Evolutionary conservation across 2,797 vertebrate genomes (phyloP).

Genomic region (Naso thynnoides): DNA sequence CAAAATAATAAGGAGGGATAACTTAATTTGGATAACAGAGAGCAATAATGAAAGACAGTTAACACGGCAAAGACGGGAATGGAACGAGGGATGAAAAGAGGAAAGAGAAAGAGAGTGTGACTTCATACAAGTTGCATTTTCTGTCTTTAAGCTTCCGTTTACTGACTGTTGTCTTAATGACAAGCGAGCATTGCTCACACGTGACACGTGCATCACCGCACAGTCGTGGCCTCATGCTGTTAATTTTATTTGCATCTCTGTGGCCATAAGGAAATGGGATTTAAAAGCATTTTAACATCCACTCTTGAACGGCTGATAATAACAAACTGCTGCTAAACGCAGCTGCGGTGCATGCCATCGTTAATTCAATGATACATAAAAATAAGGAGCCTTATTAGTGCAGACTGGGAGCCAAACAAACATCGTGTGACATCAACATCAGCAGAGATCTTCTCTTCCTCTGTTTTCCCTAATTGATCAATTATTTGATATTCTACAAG

Average conservation of each 20-base stretch:
- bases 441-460: background rate
- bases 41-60: conserved; percentile 72
- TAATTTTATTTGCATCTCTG: conserved; percentile 12
- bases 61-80: conserved; percentile 47
- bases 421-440: background rate
- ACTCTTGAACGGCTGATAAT: conserved; percentile 1
- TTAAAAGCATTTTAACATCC: conserved; percentile 8
- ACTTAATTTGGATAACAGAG: conserved; percentile 69
- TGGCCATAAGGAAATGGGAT: conserved; percentile 5
- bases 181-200: conserved; percentile 9
- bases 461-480: background rate
- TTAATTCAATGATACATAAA: conserved; percentile 8
- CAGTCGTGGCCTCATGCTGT: conserved; percentile 17
- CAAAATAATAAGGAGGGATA: conserved; percentile 74
- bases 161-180: conserved; percentile 19
- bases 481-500: background rate
- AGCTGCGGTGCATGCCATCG: conserved; percentile 4
- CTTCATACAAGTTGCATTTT: conserved; percentile 28
- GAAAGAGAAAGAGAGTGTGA: conserved; percentile 10
- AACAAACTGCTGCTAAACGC: conserved; percentile 24
- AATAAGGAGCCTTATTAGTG: conserved; percentile 5
- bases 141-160: conserved; percentile 32
- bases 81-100: conserved; percentile 2
- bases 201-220: conserved; percentile 14
- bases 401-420: conserved; percentile 8